Percentiles rank a stretch among this genome's conserved stretches.
phyloP scores from a whole-genome alignment of 64 coral and sea anemone genomes.

The Exaiptasia diaphana region DNA sequence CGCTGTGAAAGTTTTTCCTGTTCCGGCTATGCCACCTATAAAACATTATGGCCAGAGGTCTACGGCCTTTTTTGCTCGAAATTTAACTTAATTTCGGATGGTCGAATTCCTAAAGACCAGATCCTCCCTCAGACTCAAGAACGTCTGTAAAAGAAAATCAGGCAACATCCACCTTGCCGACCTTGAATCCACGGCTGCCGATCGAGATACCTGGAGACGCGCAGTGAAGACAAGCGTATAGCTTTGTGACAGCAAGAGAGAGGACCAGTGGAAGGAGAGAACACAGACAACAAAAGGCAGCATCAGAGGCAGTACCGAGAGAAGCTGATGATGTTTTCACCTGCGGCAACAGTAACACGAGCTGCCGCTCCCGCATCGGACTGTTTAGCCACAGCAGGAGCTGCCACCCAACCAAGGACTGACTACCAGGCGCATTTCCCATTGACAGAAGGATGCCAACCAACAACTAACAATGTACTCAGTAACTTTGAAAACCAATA shows the following conservation, averaged over 20 bases:
- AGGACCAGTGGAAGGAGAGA: conserved; percentile 8
- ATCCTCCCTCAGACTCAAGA: not conserved
- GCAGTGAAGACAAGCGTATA: not conserved
- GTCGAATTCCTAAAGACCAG: too few relatives aligned
- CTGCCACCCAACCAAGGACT: too few relatives aligned
- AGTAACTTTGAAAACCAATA: too few relatives aligned
- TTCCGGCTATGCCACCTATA: too few relatives aligned
- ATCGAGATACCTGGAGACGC: not conserved
- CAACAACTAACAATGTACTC: too few relatives aligned
- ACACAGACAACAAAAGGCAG: not conserved
- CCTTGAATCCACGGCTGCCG: not conserved
- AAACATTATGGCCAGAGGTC: too few relatives aligned
- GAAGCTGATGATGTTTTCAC: not conserved
- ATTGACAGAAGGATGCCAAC: not conserved
- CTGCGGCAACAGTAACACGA: conserved; percentile 19
- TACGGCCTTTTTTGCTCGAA: too few relatives aligned
- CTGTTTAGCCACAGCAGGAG: conserved; percentile 22
- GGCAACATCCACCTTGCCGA: conserved; percentile 1
- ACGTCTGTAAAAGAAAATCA: not conserved
- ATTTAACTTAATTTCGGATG: too few relatives aligned
- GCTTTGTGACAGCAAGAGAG: not conserved
- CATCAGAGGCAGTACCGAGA: not conserved
- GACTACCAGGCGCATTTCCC: too few relatives aligned
- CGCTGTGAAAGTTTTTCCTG: too few relatives aligned
- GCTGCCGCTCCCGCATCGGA: conserved; percentile 9